Percentiles rank a stretch among this genome's conserved stretches.
Evolutionary conservation across 2,113 vertebrate species (phyloP).

Genomic region (Microcebus jonahi): DNA sequence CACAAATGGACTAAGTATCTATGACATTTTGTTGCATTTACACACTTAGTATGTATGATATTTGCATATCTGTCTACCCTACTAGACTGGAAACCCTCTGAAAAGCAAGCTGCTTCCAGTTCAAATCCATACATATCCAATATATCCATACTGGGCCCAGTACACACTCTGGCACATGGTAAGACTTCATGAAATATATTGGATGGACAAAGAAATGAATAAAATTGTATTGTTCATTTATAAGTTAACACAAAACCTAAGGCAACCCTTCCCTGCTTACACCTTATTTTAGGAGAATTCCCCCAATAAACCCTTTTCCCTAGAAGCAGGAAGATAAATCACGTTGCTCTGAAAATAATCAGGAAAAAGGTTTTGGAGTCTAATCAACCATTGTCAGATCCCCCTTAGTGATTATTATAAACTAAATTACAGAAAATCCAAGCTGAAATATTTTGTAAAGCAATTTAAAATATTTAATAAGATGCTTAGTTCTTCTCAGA

Average conservation of each 20-base stretch:
- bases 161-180: background rate
- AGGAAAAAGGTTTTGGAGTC: conserved; percentile 5
- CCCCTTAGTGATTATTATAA: background rate
- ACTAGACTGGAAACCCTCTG: background rate
- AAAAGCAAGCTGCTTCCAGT: background rate
- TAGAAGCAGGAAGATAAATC: conserved; percentile 11
- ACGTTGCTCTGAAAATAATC: background rate
- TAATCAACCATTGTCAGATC: background rate
- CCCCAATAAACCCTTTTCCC: background rate
- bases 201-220: background rate
- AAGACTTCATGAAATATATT: background rate
- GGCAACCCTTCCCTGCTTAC: background rate
- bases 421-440: conserved; percentile 29
- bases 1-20: background rate
- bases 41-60: background rate
- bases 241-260: background rate
- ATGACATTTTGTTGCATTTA: background rate
- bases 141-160: background rate
- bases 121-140: background rate
- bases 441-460: conserved; percentile 35
- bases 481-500: background rate
- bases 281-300: background rate
- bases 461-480: conserved; percentile 53
- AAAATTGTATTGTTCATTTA: background rate
- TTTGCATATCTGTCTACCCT: background rate